Evolutionary conservation across 2,113 vertebrate genomes (phyloP), one percentile per base, ranked within the genome.

Genomic region (Ictalurus furcatus): DNA sequence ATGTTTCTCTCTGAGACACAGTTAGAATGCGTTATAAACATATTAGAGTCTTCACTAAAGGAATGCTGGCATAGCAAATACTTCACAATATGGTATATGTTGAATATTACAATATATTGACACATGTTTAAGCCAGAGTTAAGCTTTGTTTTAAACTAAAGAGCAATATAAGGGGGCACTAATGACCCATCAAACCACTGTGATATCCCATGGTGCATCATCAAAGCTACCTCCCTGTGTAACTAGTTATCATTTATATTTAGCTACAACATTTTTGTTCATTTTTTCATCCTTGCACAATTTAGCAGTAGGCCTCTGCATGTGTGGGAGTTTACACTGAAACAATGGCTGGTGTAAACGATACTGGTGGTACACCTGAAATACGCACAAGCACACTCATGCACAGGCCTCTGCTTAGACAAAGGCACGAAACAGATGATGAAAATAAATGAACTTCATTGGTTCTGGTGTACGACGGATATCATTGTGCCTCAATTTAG

Each of bases 211-310:
- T 30, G 58, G 86, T 88, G 48, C n/a, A 54, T 82, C 63, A 71
- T 88, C 25, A 73, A 56, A 83, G 79, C 87, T 88, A 83, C 87
- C 79, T 82, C 87, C 79, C 52, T 54, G 44, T 69, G 63, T 65
- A 21, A 40, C 71, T 79, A 52, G 44, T 54, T 80, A 9, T 61
- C n/a, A 83, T 13, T 21, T 37, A 37, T 58, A 58, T 82, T 34
- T 82, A 37, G 11, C 25, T 79, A 79, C 48, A n/a, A 61, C 13
- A 23, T 12, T 11, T 37, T 82, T 82, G 2, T 8, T 56, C 13
- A 0, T 1, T 81, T 58, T 58, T 80, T 58, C 12, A 54, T 82
- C 54, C 9, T 54, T 82, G 54, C n/a, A 82, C n/a, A 82, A 56
- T 80, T 80, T 52, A 56, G 78, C 48, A 30, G 21, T n/a, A 58